Evolutionary conservation across 2,113 vertebrate genomes (phyloP), one percentile per base, ranked within the genome.

Genomic region (Cochlearius cochlearius): DNA sequence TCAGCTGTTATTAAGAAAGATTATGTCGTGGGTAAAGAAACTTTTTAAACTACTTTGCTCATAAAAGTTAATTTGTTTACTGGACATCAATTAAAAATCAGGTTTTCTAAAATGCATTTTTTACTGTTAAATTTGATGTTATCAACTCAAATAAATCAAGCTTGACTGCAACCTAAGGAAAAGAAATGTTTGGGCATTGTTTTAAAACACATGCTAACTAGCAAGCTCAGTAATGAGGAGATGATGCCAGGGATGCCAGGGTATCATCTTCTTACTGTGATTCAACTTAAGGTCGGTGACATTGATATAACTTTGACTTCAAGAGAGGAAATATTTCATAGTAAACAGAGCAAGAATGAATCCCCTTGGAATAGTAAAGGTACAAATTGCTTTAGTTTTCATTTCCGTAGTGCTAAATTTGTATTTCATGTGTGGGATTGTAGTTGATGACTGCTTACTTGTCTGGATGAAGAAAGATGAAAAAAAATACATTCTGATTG

Each of bases 311-410:
- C 97, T 97, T 98, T 97, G 98, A 96, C 91, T 96, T 96, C 96
- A 91, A 96, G 90, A 97, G 96, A 97, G 87, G 94, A 88, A 98
- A 96, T 98, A 98, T 98, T 98, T 98, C 93, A 96, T 92, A 95
- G 93, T 95, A 97, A 98, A 96, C 95, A 97, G 96, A 97, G 90
- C 84, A 95, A 96, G 94, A 97, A 97, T 90, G 79, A 97, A 97
- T 98, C 97, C 97, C 97, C 32, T 96, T 95, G 97, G 98, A 98
- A 98, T 94, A 98, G 93, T 97, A 98, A 98, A 98, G 96, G 96
- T 97, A 98, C 92, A 98, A 98, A 98, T 98, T 98, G 96, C 97
- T 98, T 98, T 97, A 97, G 97, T 98, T 98, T 97, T 98, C 97
- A 97, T 98, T 98, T 98, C 96, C 82, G 32, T 96, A 74, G 91